Base-by-base conservation (phyloP, 2,113 vertebrate species). In the Ciconia boyciana region DNA sequence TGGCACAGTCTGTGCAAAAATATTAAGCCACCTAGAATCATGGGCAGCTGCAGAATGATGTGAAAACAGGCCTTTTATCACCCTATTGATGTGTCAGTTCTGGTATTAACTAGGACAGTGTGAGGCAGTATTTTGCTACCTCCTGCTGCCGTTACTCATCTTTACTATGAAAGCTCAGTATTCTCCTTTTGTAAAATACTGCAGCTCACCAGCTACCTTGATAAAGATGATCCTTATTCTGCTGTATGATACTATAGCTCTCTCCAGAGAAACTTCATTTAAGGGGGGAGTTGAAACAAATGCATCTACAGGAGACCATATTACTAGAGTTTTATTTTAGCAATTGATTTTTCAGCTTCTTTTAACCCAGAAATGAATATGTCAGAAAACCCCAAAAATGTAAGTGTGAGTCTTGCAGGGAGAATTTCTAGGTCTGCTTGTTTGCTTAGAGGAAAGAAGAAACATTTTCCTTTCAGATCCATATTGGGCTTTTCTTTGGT, bases 51-150 rank as follows among this genome's bases (percentile, higher is more conserved):
- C 80, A 87, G 85, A 54, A 85, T n/a, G 25, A 54, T 43, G 29
- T 32, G 64, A 52, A 48, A 70, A 36, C 25, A 10, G 20, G 16
- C 14, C 13, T 69, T 90, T 79, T 72, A 64, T 69, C 58, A 66
- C 60, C 11, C 12, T 55, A 32, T 70, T 85, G 51, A 41, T 64
- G 55, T 58, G 62, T 57, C 88, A 66, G 28, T 71, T 31, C 69
- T 72, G 52, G 26, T 68, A 93, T 92, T 88, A 93, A 93, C 70
- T 83, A 61, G 82, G 88, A 80, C 92, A 92, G 75, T 10, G 48
- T 5, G 14, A 90, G 64, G 52, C 79, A 46, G 51, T 82, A 51
- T 91, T 94, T 94, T 93, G 69, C 64, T 49, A 81, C 72, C 43
- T 91, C 69, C 57, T 66, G 74, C 49, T 91, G 76, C 51, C 6